These are phyloP conservation scores for Rhabdomys dilectus DNA, from an alignment of 2,113 vertebrate genomes.

Conservation along the genomic window DNA sequence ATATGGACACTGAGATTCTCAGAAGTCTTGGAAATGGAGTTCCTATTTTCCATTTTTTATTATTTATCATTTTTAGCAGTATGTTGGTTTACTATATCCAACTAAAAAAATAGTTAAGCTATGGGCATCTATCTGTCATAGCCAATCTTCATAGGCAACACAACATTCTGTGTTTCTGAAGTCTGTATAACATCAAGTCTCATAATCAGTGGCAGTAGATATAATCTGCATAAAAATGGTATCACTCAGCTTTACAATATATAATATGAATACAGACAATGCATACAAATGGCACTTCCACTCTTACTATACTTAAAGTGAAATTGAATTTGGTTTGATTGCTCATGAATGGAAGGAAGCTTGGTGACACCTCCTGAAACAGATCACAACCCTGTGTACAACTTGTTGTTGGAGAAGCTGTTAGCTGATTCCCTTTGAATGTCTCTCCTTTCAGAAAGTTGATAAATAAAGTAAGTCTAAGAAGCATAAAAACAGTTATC, in stretches of 20 bases:
- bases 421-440: neutral
- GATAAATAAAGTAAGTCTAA: neutral
- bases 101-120: conserved; percentile 17
- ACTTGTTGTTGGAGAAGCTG: neutral
- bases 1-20: neutral
- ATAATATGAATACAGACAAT: neutral
- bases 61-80: neutral
- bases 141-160: neutral
- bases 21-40: neutral
- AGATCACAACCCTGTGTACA: neutral
- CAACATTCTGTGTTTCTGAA: neutral
- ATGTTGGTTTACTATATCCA: neutral
- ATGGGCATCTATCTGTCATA: neutral
- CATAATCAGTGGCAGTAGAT: conserved; percentile 5
- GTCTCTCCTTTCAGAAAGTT: neutral
- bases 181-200: neutral
- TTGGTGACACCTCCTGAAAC: neutral
- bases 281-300: conserved; percentile 19
- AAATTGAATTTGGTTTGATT: neutral
- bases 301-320: neutral
- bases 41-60: neutral
- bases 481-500: neutral
- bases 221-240: conserved; percentile 16
- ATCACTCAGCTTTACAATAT: neutral
- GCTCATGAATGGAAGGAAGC: neutral